Conservation (phyloP, 2,888 invertebrate species). For the Oscheius sp. region DNA sequence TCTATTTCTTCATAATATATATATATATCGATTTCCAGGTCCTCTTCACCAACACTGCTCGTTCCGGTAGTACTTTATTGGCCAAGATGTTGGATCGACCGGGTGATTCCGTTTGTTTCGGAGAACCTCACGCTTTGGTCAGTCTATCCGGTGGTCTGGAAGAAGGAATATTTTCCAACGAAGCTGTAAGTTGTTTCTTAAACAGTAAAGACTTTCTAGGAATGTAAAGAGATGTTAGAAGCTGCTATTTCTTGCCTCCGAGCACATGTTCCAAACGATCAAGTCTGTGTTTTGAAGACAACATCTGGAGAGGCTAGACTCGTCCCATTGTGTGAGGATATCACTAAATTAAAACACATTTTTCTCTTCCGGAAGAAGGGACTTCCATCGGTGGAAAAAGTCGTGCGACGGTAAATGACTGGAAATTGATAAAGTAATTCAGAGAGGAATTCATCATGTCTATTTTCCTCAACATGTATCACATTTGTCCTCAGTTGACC, state of each 20-base stretch:
- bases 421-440: neutral
- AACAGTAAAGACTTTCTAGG: no score
- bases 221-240: neutral
- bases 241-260: conserved; percentile 28
- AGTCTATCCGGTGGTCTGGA: conserved; percentile 21
- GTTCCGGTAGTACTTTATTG: conserved; percentile 37
- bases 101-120: conserved; percentile 27
- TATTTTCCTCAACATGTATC: neutral
- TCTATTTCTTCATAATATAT: neutral
- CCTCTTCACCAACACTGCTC: conserved; percentile 37
- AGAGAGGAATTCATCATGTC: neutral
- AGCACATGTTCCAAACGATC: conserved; percentile 24
- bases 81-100: conserved; percentile 32
- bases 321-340: conserved; percentile 14
- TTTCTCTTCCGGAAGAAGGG: conserved; percentile 36
- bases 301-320: conserved; percentile 29
- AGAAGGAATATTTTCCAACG: neutral
- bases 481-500: neutral
- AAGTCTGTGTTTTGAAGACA: conserved; percentile 34
- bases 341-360: conserved; percentile 31
- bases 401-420: conserved; percentile 9
- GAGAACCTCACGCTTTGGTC: conserved; percentile 27
- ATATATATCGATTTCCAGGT: conserved; percentile 2
- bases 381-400: conserved; percentile 23
- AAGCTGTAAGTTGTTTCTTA: no score